Evolutionary conservation across 53 echinoderm and acorn worm species (phyloP).

Genomic region (Henricia sp.): DNA sequence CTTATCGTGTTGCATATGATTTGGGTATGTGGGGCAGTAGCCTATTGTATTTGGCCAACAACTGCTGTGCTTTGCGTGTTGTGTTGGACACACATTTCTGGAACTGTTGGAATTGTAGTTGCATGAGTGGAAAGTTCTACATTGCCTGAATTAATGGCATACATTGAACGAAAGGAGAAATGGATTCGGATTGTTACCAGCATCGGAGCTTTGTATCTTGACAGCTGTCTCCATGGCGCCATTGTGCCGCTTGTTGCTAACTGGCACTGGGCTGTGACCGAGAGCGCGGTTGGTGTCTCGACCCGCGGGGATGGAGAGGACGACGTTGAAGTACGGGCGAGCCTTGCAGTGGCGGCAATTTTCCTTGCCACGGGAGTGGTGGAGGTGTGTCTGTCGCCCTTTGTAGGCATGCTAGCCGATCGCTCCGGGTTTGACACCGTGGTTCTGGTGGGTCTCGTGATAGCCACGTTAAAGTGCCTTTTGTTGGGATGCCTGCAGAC

Average conservation of each 20-base stretch:
- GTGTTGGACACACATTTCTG: no score
- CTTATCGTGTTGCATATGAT: no score
- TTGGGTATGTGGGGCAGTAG: no score
- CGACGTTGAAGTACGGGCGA: not conserved
- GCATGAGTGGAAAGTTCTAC: no score
- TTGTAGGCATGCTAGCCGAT: slow-evolving; percentile 3
- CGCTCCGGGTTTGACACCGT: slow-evolving; percentile 15
- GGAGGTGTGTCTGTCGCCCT: slow-evolving; percentile 12
- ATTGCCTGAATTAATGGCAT: no score
- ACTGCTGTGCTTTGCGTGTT: no score
- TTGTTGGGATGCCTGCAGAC: not conserved
- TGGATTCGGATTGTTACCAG: slow-evolving; percentile 15
- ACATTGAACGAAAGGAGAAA: not conserved
- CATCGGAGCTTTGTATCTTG: slow-evolving; percentile 1
- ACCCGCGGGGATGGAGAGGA: not conserved
- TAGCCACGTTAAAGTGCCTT: not conserved
- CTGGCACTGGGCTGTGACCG: slow-evolving; percentile 9
- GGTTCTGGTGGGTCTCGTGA: slow-evolving; percentile 1
- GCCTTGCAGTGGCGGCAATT: not conserved
- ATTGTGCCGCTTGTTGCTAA: slow-evolving; percentile 6
- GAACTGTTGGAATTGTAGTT: no score
- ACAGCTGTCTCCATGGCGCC: not conserved
- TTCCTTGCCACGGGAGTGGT: not conserved
- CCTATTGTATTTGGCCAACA: no score
- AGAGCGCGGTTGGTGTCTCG: no score